Percentiles rank a stretch among this genome's conserved stretches.
Evolutionary conservation across 1,140 invertebrate genomes (phyloP).

Genomic region (Hestina assimilis): DNA sequence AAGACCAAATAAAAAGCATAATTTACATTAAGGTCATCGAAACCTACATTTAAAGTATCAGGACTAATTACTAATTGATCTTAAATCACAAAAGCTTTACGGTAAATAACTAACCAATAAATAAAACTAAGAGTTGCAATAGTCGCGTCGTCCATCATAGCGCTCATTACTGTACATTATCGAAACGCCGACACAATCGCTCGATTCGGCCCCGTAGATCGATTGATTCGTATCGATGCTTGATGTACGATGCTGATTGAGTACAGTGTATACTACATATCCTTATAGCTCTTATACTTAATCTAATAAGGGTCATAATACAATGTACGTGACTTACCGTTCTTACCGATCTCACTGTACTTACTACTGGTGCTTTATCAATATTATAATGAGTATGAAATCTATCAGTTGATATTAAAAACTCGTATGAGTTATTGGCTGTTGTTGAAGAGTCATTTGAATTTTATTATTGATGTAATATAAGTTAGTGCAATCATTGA

Average conservation of each 20-base stretch:
- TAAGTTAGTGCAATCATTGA: too few species aligned
- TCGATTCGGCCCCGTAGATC: constrained; percentile 36
- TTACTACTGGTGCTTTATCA: constrained; percentile 9
- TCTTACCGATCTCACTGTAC: neutral
- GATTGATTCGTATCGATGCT: constrained; percentile 37
- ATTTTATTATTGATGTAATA: neutral
- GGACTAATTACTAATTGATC: neutral
- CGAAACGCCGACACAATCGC: constrained; percentile 37
- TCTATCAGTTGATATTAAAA: neutral
- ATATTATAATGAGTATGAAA: constrained; percentile 13
- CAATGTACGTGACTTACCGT: constrained; percentile 6
- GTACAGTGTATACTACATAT: constrained; percentile 13
- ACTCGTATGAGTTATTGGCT: neutral
- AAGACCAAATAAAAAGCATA: too few species aligned
- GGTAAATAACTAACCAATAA: constrained; percentile 11
- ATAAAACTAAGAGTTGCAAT: constrained; percentile 23
- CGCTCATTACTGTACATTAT: constrained; percentile 37
- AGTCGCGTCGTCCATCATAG: constrained; percentile 37
- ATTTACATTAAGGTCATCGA: neutral
- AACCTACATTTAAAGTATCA: constrained; percentile 4
- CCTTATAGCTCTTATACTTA: neutral
- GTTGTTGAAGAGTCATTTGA: neutral
- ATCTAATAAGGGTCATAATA: constrained; percentile 3
- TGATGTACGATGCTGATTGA: constrained; percentile 34
- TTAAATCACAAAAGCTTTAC: constrained; percentile 8